Percentiles rank a stretch among this genome's conserved stretches.
Conservation (phyloP, 2,888 invertebrate genomes). For the Parthenolecanium corni region DNA sequence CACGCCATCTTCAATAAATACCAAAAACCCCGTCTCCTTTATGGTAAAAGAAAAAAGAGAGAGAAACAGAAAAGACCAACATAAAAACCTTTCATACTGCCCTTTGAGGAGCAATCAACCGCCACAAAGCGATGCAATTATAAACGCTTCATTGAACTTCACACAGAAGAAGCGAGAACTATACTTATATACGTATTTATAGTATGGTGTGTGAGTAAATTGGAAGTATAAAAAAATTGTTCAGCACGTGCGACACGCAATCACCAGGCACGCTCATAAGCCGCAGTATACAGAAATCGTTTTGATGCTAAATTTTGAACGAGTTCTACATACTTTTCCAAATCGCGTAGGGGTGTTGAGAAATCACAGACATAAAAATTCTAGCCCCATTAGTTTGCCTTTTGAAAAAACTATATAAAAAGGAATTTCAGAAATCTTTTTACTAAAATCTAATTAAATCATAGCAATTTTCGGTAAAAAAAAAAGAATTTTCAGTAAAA, state of each 20-base stretch:
- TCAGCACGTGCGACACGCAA: constrained; percentile 24
- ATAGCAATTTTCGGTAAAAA: no score
- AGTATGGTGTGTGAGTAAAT: neutral
- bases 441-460: no score
- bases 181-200: neutral
- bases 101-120: constrained; percentile 22
- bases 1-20: no score
- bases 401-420: no score
- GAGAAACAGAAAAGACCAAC: no score
- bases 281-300: constrained; percentile 7
- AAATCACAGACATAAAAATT: no score
- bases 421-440: no score
- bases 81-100: constrained; percentile 1
- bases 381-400: no score
- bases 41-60: no score
- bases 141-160: constrained; percentile 22
- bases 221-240: constrained; percentile 4
- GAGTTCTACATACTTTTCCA: neutral
- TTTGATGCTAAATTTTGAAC: constrained; percentile 18
- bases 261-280: constrained; percentile 16
- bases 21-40: no score
- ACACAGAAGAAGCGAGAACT: neutral
- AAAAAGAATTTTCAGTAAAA: no score
- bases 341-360: no score
- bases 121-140: constrained; percentile 27